phyloP scores from a whole-genome alignment of 2,113 vertebrate genomes.

The Callaeas wilsoni region DNA sequence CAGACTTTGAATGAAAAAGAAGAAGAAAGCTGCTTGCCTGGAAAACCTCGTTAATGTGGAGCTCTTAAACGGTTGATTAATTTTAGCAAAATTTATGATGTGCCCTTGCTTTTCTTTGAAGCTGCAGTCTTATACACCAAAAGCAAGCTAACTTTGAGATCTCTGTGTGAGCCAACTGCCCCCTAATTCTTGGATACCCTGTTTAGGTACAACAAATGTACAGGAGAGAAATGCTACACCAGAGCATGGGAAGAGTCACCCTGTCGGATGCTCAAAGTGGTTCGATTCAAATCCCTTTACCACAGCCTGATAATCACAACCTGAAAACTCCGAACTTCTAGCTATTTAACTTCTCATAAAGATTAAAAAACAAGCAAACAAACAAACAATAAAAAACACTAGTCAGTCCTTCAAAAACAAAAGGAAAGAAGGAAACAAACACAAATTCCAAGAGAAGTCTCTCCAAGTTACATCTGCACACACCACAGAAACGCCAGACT shows the following conservation, averaged over 20 bases:
- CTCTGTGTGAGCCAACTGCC: background rate
- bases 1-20: slow-evolving; percentile 60
- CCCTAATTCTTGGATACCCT: background rate
- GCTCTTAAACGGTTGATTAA: slow-evolving; percentile 97
- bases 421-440: background rate
- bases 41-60: slow-evolving; percentile 87
- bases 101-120: slow-evolving; percentile 47
- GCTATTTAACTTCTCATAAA: background rate
- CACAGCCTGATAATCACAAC: background rate
- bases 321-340: slow-evolving; percentile 33
- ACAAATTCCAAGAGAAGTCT: background rate
- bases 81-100: slow-evolving; percentile 84
- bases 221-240: background rate
- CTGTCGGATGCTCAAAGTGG: background rate
- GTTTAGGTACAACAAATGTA: background rate
- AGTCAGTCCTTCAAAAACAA: background rate
- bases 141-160: slow-evolving; percentile 65
- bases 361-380: no score
- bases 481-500: background rate
- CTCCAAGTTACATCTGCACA: background rate
- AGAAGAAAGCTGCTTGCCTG: slow-evolving; percentile 82
- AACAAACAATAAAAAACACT: background rate
- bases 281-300: background rate
- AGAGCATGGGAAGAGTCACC: background rate
- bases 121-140: slow-evolving; percentile 44